Evolutionary conservation across 2,888 invertebrate species (phyloP), one percentile per base, ranked within the genome.

Genomic region (Blera fallax): DNA sequence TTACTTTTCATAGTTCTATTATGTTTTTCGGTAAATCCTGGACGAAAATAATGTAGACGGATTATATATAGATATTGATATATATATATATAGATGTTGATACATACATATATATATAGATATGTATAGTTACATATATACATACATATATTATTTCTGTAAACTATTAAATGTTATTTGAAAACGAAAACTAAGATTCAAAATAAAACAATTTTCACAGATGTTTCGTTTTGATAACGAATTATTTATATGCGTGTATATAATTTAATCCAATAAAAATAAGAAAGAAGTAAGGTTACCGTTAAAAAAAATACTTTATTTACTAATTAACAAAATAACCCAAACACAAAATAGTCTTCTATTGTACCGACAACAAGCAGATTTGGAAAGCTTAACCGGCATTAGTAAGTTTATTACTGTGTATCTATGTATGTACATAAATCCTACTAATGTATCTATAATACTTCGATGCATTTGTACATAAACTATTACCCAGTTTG

Each of bases 221-320:
- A 69, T 77, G 40, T 69, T 77, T 60, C 60, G 43, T 60, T 69
- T 69, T 69, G 40, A 72, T 60, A 72, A 60, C 32, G 40, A 73
- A 27, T 50, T 60, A 60, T 73, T 73, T 73, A 78, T 62, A 78
- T 58, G 62, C 69, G 60, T 69, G 77, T 78, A 78, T 69, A 78
- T 78, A 78, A 69, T 69, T 69, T 69, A 78, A 69, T 62, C 52
- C 62, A 78, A 78, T 60, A 76, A 76, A 56, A 70, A 10, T 72
- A 45, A 70, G 45, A 76, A 67, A 29, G 29, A 24, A 32, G 40
- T 56, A 56, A 56, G 34, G 37, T 29, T 64, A 45, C 64, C 24
- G 52, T 67, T 67, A 50, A 67, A n/a, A 60, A 4, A 11, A 34
- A 5, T n/a, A n/a, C 21, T 37, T 60, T 37, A 24, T 6, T 54